Conservation (phyloP, 1,140 invertebrate genomes). For the Ganaspis sp. region DNA sequence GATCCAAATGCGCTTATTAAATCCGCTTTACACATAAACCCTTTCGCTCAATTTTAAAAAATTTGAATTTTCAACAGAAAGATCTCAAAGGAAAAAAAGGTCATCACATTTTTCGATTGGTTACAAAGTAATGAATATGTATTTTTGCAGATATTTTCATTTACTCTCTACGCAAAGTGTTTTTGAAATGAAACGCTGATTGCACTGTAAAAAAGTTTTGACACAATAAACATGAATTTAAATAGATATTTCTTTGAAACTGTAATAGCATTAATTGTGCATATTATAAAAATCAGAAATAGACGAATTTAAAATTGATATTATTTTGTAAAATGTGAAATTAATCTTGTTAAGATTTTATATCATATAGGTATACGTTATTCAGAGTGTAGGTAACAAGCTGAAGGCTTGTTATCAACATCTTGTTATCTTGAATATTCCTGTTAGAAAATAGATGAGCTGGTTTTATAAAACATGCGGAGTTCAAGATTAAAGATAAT, state of each 20-base stretch:
- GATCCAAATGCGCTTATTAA: neutral
- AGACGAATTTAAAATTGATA: neutral
- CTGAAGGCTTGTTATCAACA: neutral
- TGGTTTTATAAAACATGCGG: neutral
- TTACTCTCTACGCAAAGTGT: neutral
- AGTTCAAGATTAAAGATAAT: no score
- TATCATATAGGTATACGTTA: constrained; percentile 1
- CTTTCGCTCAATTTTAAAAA: neutral
- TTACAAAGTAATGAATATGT: neutral
- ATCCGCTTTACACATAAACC: neutral
- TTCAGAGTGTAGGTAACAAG: neutral
- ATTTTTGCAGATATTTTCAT: neutral
- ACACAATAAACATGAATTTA: neutral
- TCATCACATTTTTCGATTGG: neutral
- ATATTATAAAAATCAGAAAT: neutral
- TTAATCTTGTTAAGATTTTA: neutral
- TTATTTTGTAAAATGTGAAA: neutral
- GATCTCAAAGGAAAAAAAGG: neutral
- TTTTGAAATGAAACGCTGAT: neutral
- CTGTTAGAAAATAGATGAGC: neutral
- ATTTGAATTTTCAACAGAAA: neutral
- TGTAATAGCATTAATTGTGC: no score
- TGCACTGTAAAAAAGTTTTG: neutral
- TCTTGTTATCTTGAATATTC: constrained; percentile 2
- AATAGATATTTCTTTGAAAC: no score